Evolutionary conservation across 2,113 vertebrate species (phyloP).

Genomic region (Labeo rohita): DNA sequence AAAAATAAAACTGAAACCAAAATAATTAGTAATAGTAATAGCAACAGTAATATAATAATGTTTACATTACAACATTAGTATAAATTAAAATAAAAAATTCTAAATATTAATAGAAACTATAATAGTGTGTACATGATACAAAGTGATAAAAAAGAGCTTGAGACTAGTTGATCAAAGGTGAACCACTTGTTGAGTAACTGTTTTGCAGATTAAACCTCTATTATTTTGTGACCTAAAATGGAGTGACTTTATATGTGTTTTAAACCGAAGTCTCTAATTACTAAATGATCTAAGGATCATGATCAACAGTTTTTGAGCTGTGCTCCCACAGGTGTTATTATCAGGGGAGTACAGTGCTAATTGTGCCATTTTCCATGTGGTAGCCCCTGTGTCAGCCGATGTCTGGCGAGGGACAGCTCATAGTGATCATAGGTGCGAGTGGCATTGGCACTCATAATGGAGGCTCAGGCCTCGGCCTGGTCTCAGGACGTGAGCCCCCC

Average conservation of each 20-base stretch:
- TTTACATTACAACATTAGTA: too few species aligned
- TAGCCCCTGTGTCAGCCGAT: conserved; percentile 26
- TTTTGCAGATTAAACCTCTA: background rate
- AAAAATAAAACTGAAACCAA: too few species aligned
- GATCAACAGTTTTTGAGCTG: background rate
- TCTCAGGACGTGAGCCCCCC: conserved; percentile 55
- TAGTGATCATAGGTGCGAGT: conserved; percentile 50
- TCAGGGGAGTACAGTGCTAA: conserved; percentile 41
- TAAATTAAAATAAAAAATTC: background rate
- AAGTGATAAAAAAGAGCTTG: too few species aligned
- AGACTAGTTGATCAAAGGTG: too few species aligned
- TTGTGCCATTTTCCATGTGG: conserved; percentile 15
- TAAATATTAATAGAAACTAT: background rate
- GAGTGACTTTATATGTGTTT: background rate
- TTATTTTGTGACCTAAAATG: too few species aligned
- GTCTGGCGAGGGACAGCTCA: conserved; percentile 51
- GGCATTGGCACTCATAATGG: conserved; percentile 38
- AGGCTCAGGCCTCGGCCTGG: conserved; percentile 14
- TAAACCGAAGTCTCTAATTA: background rate
- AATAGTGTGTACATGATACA: background rate
- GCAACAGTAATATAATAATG: too few species aligned
- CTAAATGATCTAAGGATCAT: background rate
- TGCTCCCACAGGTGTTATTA: conserved; percentile 39
- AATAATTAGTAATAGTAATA: too few species aligned
- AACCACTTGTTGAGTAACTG: background rate